Evolutionary conservation across 2,113 vertebrate species (phyloP).

Genomic region (Notothenia coriiceps): DNA sequence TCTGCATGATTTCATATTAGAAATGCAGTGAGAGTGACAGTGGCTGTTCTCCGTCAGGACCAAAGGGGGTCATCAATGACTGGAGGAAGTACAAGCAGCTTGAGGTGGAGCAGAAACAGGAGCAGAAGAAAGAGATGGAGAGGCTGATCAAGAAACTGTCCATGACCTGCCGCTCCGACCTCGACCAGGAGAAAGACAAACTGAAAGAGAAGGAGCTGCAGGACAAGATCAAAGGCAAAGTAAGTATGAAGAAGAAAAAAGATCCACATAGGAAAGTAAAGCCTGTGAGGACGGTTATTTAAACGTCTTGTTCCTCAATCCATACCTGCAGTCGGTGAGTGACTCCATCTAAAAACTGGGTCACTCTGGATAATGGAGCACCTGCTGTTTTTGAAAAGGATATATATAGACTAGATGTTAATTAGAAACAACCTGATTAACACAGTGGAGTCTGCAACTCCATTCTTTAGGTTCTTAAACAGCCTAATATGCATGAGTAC

Average conservation of each 20-base stretch:
- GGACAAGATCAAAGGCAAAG: slow-evolving; percentile 94
- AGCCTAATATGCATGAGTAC: neutral
- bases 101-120: slow-evolving; percentile 94
- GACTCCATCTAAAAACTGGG: neutral
- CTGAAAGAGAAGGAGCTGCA: slow-evolving; percentile 90
- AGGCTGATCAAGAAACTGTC: slow-evolving; percentile 93
- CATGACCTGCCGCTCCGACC: slow-evolving; percentile 92
- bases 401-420: slow-evolving; percentile 7
- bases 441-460: neutral
- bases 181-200: slow-evolving; percentile 91
- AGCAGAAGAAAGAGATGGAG: slow-evolving; percentile 96
- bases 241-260: slow-evolving; percentile 65
- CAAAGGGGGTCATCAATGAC: slow-evolving; percentile 98
- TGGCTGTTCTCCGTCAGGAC: slow-evolving; percentile 82
- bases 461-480: neutral
- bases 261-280: neutral
- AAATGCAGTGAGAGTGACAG: neutral
- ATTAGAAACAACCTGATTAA: neutral
- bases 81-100: slow-evolving; percentile 97
- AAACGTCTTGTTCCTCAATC: neutral
- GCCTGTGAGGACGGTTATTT: neutral
- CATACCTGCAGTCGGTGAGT: neutral
- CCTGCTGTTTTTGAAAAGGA: neutral
- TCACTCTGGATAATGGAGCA: neutral
- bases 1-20: neutral